phyloP scores from a whole-genome alignment of 2,113 vertebrate species.

The Elgaria multicarinata region DNA sequence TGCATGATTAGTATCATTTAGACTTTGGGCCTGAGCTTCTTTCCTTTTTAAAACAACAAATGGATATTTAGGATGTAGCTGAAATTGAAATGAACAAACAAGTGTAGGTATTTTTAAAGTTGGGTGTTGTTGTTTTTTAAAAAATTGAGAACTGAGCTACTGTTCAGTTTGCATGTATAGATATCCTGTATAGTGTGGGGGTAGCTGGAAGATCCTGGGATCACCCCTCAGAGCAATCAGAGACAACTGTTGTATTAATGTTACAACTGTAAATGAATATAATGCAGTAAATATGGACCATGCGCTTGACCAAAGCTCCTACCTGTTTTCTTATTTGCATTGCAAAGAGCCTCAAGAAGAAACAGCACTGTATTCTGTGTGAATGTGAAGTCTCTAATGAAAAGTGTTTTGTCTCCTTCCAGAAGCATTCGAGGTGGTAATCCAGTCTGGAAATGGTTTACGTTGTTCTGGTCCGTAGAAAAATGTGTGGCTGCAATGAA shows the following conservation, averaged over 20 bases:
- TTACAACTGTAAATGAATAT: background rate
- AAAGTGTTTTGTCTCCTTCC: constrained; percentile 52
- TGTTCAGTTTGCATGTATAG: background rate
- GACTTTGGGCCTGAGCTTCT: background rate
- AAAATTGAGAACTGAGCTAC: background rate
- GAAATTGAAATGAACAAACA: background rate
- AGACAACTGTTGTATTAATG: too few relatives aligned
- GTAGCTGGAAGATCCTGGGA: background rate
- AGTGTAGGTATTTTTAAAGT: background rate
- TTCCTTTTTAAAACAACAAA: background rate
- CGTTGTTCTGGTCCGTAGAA: constrained; percentile 49
- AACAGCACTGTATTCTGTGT: constrained; percentile 69
- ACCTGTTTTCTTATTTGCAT: constrained; percentile 68
- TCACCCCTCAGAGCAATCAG: too few relatives aligned
- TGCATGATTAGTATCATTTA: too few relatives aligned
- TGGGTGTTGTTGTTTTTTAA: too few relatives aligned
- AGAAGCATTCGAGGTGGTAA: constrained; percentile 71
- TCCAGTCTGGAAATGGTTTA: constrained; percentile 60
- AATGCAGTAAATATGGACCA: background rate
- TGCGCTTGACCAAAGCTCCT: background rate
- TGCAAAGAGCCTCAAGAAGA: constrained; percentile 39
- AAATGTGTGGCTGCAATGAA: constrained; percentile 70
- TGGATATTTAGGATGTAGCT: background rate
- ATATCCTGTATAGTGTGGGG: background rate
- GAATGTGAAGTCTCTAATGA: constrained; percentile 67